These are phyloP conservation scores for Gambusia holbrooki DNA, from an alignment of 2,113 vertebrate species.

Conservation along the genomic window DNA sequence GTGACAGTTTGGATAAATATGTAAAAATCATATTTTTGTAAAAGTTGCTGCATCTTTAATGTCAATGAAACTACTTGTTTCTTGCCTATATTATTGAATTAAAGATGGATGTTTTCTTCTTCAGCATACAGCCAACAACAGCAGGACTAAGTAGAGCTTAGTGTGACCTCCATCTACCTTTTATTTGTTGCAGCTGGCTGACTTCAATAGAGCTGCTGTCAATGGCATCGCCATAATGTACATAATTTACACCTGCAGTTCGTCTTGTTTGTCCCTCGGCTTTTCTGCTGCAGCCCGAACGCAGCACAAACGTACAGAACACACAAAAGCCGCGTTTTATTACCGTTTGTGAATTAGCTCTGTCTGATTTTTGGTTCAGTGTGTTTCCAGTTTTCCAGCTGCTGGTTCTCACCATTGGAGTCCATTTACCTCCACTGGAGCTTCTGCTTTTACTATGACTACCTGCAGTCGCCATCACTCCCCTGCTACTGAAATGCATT, in stretches of 20 bases:
- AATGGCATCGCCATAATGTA: slow-evolving; percentile 48
- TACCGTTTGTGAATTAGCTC: slow-evolving; percentile 26
- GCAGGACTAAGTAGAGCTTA: slow-evolving; percentile 35
- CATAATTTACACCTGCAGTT: slow-evolving; percentile 60
- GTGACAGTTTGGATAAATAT: no score
- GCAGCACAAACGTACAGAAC: slow-evolving; percentile 8
- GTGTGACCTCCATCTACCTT: slow-evolving; percentile 69
- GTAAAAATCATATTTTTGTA: no score
- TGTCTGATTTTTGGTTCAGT: slow-evolving; percentile 37
- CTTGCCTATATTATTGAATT: background rate
- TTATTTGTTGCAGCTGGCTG: slow-evolving; percentile 73
- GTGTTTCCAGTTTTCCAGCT: slow-evolving; percentile 41
- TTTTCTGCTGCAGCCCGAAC: slow-evolving; percentile 7
- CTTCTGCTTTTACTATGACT: background rate
- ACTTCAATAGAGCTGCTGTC: slow-evolving; percentile 67
- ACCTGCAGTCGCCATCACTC: slow-evolving; percentile 48
- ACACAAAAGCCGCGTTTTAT: slow-evolving; percentile 34
- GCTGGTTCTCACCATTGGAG: slow-evolving; percentile 40
- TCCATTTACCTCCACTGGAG: slow-evolving; percentile 63
- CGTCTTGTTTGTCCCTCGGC: slow-evolving; percentile 17
- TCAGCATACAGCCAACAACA: slow-evolving; percentile 26
- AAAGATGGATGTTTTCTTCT: background rate
- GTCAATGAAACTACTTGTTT: background rate
- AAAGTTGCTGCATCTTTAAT: background rate
- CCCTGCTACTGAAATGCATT: slow-evolving; percentile 53